Percentiles rank a stretch among this genome's conserved stretches.
These are phyloP conservation scores for Brenthis daphne DNA, from an alignment of 2,888 invertebrate species.

Conservation along the genomic window DNA sequence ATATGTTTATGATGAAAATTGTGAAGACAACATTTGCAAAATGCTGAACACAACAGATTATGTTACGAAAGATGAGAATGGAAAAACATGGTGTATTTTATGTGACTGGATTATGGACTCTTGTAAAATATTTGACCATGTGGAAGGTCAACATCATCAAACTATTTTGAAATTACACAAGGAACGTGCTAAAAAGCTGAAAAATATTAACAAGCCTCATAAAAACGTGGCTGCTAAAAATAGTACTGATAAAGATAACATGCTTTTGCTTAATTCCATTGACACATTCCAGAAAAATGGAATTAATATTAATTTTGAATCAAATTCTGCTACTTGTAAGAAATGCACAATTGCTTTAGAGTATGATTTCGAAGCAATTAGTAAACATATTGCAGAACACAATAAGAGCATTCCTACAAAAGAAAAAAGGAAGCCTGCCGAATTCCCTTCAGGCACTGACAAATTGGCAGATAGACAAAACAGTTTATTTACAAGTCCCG, in stretches of 20 bases:
- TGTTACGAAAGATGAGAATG: slow-evolving; percentile 37
- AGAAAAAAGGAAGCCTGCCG: slow-evolving; percentile 7
- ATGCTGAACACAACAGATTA: slow-evolving; percentile 41
- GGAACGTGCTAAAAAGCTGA: slow-evolving; percentile 31
- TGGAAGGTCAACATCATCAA: slow-evolving; percentile 44
- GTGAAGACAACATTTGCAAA: slow-evolving; percentile 41
- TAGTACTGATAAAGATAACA: slow-evolving; percentile 25
- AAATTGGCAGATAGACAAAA: slow-evolving; percentile 15
- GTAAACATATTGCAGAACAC: slow-evolving; percentile 47
- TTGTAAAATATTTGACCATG: slow-evolving; percentile 28
- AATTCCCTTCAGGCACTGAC: not conserved
- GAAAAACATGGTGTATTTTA: slow-evolving; percentile 43
- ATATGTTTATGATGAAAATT: slow-evolving; percentile 21
- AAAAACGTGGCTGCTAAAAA: slow-evolving; percentile 14
- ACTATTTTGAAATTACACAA: slow-evolving; percentile 46
- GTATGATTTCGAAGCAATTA: slow-evolving; percentile 42
- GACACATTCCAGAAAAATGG: slow-evolving; percentile 46
- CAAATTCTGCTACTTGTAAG: slow-evolving; percentile 45
- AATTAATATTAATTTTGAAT: slow-evolving; percentile 48
- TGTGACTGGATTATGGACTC: slow-evolving; percentile 44
- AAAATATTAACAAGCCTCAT: slow-evolving; percentile 8
- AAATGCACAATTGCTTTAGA: slow-evolving; percentile 44
- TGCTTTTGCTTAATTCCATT: slow-evolving; percentile 43
- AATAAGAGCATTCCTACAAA: slow-evolving; percentile 31
- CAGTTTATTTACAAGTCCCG: slow-evolving; percentile 21